Evolutionary conservation across 2,797 vertebrate genomes (phyloP).

Genomic region (Rhinatrema bivittatum): DNA sequence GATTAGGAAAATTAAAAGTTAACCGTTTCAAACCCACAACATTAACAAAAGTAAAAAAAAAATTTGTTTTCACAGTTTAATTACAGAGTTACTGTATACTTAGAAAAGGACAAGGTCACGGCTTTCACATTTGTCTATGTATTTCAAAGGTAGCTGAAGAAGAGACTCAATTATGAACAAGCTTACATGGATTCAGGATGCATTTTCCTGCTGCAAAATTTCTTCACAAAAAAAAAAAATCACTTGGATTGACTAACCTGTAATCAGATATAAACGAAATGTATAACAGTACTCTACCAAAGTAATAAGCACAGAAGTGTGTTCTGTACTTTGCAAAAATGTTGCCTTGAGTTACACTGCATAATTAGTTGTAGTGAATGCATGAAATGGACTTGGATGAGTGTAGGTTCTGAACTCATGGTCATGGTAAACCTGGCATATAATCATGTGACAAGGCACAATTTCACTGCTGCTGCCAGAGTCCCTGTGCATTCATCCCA

Average conservation of each 20-base stretch:
- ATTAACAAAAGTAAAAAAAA: slow-evolving; percentile 58
- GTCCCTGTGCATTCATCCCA: too few relatives aligned
- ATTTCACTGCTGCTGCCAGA: slow-evolving; percentile 31
- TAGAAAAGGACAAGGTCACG: slow-evolving; percentile 49
- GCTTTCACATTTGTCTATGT: slow-evolving; percentile 63
- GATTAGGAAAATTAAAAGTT: slow-evolving; percentile 38
- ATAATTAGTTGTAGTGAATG: slow-evolving; percentile 21
- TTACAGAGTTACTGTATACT: slow-evolving; percentile 32
- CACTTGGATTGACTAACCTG: slow-evolving; percentile 43
- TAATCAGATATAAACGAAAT: slow-evolving; percentile 55
- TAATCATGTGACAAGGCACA: slow-evolving; percentile 78
- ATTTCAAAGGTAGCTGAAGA: slow-evolving; percentile 53
- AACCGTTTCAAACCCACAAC: slow-evolving; percentile 42
- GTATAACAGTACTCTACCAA: slow-evolving; percentile 37
- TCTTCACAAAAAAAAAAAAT: slow-evolving; percentile 29
- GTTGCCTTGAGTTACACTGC: slow-evolving; percentile 22
- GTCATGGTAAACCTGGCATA: slow-evolving; percentile 34
- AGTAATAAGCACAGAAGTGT: slow-evolving; percentile 43
- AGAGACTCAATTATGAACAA: slow-evolving; percentile 66
- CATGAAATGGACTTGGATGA: slow-evolving; percentile 44
- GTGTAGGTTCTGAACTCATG: slow-evolving; percentile 23
- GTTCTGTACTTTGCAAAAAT: slow-evolving; percentile 18
- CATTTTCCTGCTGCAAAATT: slow-evolving; percentile 42
- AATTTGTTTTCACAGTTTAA: slow-evolving; percentile 67
- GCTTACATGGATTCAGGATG: slow-evolving; percentile 40